Evolutionary conservation across 1,140 invertebrate genomes (phyloP), one percentile per base, ranked within the genome.

Genomic region (Drosophila littoralis): DNA sequence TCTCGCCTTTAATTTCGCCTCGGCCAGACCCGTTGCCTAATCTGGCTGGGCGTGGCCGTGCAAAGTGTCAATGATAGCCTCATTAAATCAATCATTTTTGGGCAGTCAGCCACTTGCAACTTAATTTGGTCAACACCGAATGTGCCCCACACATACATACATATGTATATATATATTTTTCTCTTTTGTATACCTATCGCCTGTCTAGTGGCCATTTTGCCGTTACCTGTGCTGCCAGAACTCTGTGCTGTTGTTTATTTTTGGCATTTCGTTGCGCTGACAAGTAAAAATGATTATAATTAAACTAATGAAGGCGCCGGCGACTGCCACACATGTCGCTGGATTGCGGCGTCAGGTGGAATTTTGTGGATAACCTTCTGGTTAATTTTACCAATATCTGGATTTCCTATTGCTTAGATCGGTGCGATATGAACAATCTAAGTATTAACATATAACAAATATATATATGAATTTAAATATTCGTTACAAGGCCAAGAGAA

Each of bases 21-120:
- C n/a, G 45, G 40, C 64, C 33, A 13, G 28, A 40, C 0, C 40
- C 7, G 10, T n/a, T n/a, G 12, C 57, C 64, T 33, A 69, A 69
- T 74, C 54, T 38, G 45, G 2, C 12, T 42, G 59, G 66, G 66
- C 58, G 75, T 54, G 70, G 58, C 35, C 46, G 43, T 60, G 40
- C 65, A 61, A 64, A 69, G 79, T 77, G 79, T 81, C 75, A 82
- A 76, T 83, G 80, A 79, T 72, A 83, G 75, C 71, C 64, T 79
- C 80, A 83, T 82, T 79, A 82, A 83, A 82, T 82, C 80, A 82
- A 82, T 83, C 80, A 79, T 83, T 83, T 80, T 75, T 65, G 80
- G 80, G 45, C 75, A 79, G 54, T 75, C 80, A 79, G 54, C 80
- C 80, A 83, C 80, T 82, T 82, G 80, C 80, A 57, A 38, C 72